Base-by-base conservation (phyloP, 2,888 invertebrate species). In the Mantis religiosa region DNA sequence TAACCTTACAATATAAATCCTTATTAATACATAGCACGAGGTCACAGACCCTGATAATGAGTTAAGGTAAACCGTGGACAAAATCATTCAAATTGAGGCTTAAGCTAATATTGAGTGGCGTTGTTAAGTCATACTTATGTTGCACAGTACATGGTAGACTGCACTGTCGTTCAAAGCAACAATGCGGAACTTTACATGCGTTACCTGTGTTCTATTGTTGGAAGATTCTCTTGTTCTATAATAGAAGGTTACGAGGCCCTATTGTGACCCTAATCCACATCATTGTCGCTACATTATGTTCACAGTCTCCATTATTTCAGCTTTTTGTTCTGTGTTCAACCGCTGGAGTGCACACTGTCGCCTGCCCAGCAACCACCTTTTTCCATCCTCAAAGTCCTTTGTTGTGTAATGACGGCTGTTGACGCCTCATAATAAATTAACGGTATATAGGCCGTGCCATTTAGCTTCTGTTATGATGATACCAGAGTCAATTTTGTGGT, bases 401-500 rank as follows among this genome's bases (percentile, higher is more conserved):
- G 54, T 71, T 71, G 54, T 20, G 25, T 25, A 71, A 71, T 71
- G 54, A 71, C 25, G 54, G 54, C 25, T 71, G 54, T 71, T 71
- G 54, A 71, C 54, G 20, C 54, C 25, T 15, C 54, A 71, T 71
- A 71, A 41, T 71, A 71, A 71, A 71, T 71, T 71, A 25, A 12
- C 12, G 41, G 9, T 2, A 41, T 12, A 41, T 41, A 41, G 41
- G 9, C 12, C 41, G 41, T 0, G 41, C 1, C 9, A 7, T 41
- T 41, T 41, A 41, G 12, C 41, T 34, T 34, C 34, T 7, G 34
- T 34, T 7, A 7, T 34, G 34, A 7, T 34, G 98, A 99, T 95
- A 98, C 98, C 97, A 34, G 6, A 34, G 6, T 34, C 2, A 30
- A 30, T 30, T 30, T 30, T 30, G 34, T 7, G 34, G 3, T 7